Evolutionary conservation across 2,113 vertebrate species (phyloP), one percentile per base, ranked within the genome.

Genomic region (Calidris pygmaea): DNA sequence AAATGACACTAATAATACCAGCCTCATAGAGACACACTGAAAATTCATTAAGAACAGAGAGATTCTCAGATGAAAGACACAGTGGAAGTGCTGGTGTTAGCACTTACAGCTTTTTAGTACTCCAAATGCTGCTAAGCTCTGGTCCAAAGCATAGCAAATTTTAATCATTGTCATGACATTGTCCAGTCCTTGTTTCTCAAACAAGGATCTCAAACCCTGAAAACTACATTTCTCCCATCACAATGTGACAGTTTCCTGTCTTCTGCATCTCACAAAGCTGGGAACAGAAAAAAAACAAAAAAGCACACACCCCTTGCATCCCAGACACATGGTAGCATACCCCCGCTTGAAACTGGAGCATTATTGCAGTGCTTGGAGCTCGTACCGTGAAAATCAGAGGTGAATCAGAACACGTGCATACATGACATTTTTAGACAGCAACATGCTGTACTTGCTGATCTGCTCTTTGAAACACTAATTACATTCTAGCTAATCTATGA

Each of bases 1-100:
- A 96, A 95, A 96, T 93, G 81, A 92, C 73, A 79, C 55, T 89
- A 95, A 94, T 96, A 95, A 95, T 91, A 87, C 41, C 70, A 89
- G 43, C 77, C 58, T 95, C 62, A 60, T 35, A 80, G 62, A 95
- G 50, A 85, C 63, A 68, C 32, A 17, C 13, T 85, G 74, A 89
- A 89, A 96, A 91, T 85, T 96, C 87, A 94, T 92, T 90, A 94
- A 92, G 79, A 96, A 94, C 2, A 75, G 59, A 75, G 85, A 90
- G 58, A 81, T 45, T 76, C 63, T 89, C 71, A 92, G 79, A 89
- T 56, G 68, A 86, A 90, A 88, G 71, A 80, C 26, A 43, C 45
- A 60, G 32, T 70, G 24, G 29, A 94, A 94, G 53, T 66, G 53
- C 86, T 90, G 70, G 73, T 79, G 70, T 87, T 95, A 72, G 92